A percentile compares a stretch with the other conserved stretches of the same genome.
phyloP scores from a whole-genome alignment of 2,113 vertebrate species.

The Rattus rattus region DNA sequence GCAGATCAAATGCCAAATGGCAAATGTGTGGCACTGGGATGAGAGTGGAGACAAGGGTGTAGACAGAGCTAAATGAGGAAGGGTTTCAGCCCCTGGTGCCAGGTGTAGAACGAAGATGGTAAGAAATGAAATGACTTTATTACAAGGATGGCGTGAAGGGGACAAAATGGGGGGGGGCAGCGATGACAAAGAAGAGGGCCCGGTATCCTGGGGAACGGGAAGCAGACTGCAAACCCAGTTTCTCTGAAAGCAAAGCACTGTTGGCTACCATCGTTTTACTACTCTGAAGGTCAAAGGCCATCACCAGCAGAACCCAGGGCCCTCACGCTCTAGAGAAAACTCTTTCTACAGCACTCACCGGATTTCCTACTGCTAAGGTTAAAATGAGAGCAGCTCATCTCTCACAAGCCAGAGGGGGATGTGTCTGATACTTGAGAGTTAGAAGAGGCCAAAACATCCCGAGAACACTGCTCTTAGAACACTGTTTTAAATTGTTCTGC shows the following conservation, averaged over 20 bases:
- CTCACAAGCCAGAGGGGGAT: background rate
- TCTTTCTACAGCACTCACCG: background rate
- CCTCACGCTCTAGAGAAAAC: background rate
- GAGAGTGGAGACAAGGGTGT: background rate
- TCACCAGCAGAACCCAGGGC: background rate
- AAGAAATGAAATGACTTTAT: slow-evolving; percentile 7
- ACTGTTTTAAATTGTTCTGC: background rate
- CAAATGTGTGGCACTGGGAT: background rate
- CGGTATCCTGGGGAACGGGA: background rate
- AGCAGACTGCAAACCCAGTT: background rate
- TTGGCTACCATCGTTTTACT: background rate
- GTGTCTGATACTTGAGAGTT: background rate
- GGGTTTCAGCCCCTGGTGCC: background rate
- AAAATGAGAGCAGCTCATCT: background rate
- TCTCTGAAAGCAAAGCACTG: background rate
- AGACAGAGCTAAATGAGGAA: background rate
- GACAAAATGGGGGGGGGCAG: background rate
- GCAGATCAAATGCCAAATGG: background rate
- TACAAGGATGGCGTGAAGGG: background rate
- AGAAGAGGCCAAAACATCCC: slow-evolving; percentile 10
- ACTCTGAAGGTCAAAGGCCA: background rate
- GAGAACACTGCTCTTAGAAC: background rate
- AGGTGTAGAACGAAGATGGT: background rate
- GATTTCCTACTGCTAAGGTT: background rate
- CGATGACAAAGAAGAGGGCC: background rate